phyloP scores from a whole-genome alignment of 2,113 vertebrate species.

The Phyllopteryx taeniolatus region DNA sequence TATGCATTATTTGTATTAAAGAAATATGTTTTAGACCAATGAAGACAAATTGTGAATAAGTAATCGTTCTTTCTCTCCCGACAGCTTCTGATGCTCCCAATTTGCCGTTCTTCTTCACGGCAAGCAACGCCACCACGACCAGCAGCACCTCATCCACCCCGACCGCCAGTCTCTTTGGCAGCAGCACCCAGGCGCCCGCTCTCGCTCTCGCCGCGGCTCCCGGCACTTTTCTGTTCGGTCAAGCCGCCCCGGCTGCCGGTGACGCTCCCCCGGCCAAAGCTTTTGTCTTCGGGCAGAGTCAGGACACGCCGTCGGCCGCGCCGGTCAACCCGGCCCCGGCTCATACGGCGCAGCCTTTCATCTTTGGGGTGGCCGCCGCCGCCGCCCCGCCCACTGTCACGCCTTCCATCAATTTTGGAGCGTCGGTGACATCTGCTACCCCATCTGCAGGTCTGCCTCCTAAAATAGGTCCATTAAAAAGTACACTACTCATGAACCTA shows the following conservation, averaged over 20 bases:
- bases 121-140: conserved; percentile 64
- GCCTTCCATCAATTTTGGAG: conserved; percentile 79
- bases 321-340: conserved; percentile 57
- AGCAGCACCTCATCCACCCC: conserved; percentile 61
- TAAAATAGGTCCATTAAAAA: not conserved
- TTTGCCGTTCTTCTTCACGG: conserved; percentile 81
- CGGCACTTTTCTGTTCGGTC: conserved; percentile 83
- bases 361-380: conserved; percentile 77
- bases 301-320: conserved; percentile 73
- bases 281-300: conserved; percentile 83
- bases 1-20: no score
- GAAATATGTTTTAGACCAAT: not conserved
- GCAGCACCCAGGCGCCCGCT: conserved; percentile 55
- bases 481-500: not conserved
- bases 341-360: conserved; percentile 70
- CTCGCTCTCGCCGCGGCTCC: conserved; percentile 53
- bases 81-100: conserved; percentile 77
- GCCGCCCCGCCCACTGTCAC: conserved; percentile 62
- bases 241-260: conserved; percentile 66
- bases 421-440: conserved; percentile 71
- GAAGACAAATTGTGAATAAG: not conserved
- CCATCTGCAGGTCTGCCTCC: conserved; percentile 78
- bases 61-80: not conserved
- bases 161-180: conserved; percentile 70
- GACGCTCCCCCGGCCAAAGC: conserved; percentile 74